Base-by-base conservation (phyloP, 2,797 vertebrate species). In the Thunnus albacares region DNA sequence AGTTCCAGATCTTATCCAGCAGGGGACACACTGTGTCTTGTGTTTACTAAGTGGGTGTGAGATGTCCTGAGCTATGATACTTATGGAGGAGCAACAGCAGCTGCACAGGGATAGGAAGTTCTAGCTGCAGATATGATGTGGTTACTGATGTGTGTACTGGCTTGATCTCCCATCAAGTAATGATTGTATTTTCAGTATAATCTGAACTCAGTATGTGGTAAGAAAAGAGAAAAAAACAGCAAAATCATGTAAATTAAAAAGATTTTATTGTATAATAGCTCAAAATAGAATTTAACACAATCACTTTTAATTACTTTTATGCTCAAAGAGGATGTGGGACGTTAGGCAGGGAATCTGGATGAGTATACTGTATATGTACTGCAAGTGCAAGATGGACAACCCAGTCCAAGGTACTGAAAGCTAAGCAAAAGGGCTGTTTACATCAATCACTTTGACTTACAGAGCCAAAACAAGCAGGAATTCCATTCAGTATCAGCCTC, bases 221-320 rank as follows among this genome's bases (percentile, higher is more conserved):
- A 71, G 3, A 74, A 73, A 67, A 55, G 2, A 17, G 26, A 71
- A 68, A 52, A 24, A 59, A 62, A 49, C 38, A 24, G 47, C 47
- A 4, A 24, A 41, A 71, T 5, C 70, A 45, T 85, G 85, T 93
- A 89, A 61, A 94, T 96, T 91, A 93, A 95, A 96, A 96, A 92
- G 78, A 41, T 90, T 96, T 96, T 96, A 97, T 97, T 97, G 80
- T 90, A 76, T 87, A 93, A 94, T 92, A 93, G 94, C 91, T 96
- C 92, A 96, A 96, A 97, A 95, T 94, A 96, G 96, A 96, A 94
- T 94, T 95, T 94, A 95, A 95, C 95, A 96, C 94, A 93, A 85
- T 88, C 75, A 94, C 89, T 86, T 95, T 89, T 91, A 85, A 87
- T 87, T 86, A 92, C 85, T 90, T 90, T 91, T 87, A 90, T 89